Evolutionary conservation across 2,797 vertebrate genomes (phyloP).

Genomic region (Borostomias antarcticus): DNA sequence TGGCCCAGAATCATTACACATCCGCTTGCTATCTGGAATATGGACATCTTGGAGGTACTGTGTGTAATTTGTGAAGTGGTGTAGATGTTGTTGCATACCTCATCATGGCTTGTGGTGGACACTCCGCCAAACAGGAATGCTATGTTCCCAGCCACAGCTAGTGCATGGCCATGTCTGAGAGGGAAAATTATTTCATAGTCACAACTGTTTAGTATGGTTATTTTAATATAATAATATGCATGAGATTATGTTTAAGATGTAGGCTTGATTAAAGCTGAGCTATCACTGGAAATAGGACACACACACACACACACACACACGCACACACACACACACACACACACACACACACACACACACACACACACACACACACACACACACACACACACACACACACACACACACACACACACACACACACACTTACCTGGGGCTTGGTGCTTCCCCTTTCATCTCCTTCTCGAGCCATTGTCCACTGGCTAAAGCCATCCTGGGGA

Average conservation of each 20-base stretch:
- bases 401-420: conserved; percentile 12
- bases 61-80: background rate
- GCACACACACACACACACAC: background rate
- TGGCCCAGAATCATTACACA: too few species aligned
- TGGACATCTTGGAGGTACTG: background rate
- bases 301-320: background rate
- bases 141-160: conserved; percentile 71
- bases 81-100: conserved; percentile 32
- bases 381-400: conserved; percentile 2
- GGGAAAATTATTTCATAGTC: background rate
- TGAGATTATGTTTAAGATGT: background rate
- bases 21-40: too few species aligned
- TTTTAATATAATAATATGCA: too few species aligned
- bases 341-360: background rate
- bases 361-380: conserved; percentile 18
- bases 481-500: conserved; percentile 69
- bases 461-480: conserved; percentile 76
- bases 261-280: background rate
- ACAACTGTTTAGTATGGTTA: background rate
- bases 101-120: conserved; percentile 54
- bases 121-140: conserved; percentile 76
- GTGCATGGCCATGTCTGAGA: conserved; percentile 68
- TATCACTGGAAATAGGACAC: background rate
- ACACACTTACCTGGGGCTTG: conserved; percentile 61
- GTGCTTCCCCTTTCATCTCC: conserved; percentile 62